A percentile compares a stretch with the other conserved stretches of the same genome.
Evolutionary conservation across 1,140 invertebrate species (phyloP).

Genomic region (Rhagoletis pomonella): DNA sequence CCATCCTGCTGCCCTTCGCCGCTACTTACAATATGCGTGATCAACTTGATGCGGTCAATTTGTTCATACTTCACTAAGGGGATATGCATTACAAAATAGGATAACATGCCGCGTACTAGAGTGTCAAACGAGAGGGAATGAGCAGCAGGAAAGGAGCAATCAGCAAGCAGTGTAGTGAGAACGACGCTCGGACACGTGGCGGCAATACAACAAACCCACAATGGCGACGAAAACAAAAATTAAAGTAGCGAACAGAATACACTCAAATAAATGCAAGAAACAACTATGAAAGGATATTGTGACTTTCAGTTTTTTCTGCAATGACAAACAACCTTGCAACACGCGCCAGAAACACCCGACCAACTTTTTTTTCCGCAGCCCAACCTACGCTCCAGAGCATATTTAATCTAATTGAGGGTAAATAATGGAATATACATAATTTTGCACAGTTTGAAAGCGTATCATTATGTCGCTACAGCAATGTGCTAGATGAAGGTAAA

Average conservation of each 20-base stretch:
- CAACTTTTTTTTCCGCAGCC: no score
- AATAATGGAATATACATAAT: slow-evolving; percentile 35
- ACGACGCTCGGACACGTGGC: slow-evolving; percentile 48
- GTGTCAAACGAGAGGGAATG: background rate
- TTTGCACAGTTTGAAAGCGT: slow-evolving; percentile 16
- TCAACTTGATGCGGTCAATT: slow-evolving; percentile 38
- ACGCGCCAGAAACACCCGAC: background rate
- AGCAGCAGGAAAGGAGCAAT: slow-evolving; percentile 15
- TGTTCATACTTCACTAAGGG: background rate
- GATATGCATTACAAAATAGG: background rate
- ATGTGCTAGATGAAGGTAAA: background rate
- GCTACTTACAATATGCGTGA: background rate
- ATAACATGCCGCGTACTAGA: slow-evolving; percentile 2
- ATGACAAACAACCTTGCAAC: slow-evolving; percentile 22
- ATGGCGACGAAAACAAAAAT: slow-evolving; percentile 23
- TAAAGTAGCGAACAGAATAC: background rate
- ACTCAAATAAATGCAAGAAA: slow-evolving; percentile 21
- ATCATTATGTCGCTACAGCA: slow-evolving; percentile 23
- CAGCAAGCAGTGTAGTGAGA: background rate
- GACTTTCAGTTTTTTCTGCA: background rate
- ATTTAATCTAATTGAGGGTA: slow-evolving; percentile 36
- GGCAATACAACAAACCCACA: slow-evolving; percentile 55
- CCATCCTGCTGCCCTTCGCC: background rate
- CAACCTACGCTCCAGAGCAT: no score
- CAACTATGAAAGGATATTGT: background rate